These are phyloP conservation scores for Sebastes schlegelii DNA, from an alignment of 2,113 vertebrate genomes.

Conservation along the genomic window DNA sequence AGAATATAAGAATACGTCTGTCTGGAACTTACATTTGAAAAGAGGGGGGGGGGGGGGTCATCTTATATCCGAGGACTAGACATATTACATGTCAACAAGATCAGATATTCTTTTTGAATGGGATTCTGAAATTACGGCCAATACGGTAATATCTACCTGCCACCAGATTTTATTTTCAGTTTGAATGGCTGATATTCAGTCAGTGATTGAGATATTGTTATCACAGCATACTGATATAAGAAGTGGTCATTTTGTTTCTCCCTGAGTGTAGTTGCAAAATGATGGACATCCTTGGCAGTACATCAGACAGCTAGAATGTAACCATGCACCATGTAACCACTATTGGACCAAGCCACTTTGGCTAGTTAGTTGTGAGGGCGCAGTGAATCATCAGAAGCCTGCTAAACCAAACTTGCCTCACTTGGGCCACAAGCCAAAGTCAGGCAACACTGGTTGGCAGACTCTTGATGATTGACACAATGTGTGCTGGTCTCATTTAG, in stretches of 20 bases:
- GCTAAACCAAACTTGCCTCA: not conserved
- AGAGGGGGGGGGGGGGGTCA: not conserved
- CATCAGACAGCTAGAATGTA: not conserved
- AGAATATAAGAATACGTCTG: not conserved
- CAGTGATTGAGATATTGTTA: not conserved
- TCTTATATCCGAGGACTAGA: not conserved
- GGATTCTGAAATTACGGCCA: not conserved
- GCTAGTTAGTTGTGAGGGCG: not conserved
- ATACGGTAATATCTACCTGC: not conserved
- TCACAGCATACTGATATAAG: not conserved
- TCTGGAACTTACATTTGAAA: not conserved
- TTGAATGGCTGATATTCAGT: not conserved
- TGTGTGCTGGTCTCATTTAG: not conserved
- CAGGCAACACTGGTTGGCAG: not conserved
- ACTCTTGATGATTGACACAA: not conserved
- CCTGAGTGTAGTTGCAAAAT: not conserved
- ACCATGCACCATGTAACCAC: not conserved
- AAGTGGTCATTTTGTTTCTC: not conserved
- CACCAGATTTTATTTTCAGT: not conserved
- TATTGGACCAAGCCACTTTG: not conserved
- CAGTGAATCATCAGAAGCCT: not conserved
- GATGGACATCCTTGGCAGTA: not conserved
- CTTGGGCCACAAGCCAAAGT: not conserved
- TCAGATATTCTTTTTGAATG: not conserved
- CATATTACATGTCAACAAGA: not conserved